phyloP scores from a whole-genome alignment of 2,113 vertebrate genomes.

The Xyliphius kryptos region DNA sequence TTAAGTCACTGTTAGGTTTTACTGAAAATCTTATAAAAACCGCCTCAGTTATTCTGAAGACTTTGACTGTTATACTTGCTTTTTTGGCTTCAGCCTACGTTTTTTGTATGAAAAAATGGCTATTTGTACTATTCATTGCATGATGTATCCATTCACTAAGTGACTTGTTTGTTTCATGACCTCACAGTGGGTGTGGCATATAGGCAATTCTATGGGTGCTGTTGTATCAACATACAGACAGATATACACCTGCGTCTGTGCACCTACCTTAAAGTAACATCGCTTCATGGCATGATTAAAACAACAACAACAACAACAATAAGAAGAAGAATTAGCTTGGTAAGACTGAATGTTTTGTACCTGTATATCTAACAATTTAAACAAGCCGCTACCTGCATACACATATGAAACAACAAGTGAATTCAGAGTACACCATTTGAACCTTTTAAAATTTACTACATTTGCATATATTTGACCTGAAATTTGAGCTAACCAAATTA shows the following conservation, averaged over 20 bases:
- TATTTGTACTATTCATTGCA: too few relatives aligned
- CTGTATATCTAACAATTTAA: background rate
- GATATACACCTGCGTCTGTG: slow-evolving; percentile 29
- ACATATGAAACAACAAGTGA: background rate
- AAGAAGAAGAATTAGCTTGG: slow-evolving; percentile 15
- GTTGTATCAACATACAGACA: slow-evolving; percentile 25
- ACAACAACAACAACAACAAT: slow-evolving; percentile 26
- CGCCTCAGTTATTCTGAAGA: too few relatives aligned
- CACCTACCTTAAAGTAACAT: slow-evolving; percentile 45
- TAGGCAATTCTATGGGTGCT: slow-evolving; percentile 29
- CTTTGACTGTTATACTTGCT: too few relatives aligned
- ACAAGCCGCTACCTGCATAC: background rate
- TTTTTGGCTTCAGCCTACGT: too few relatives aligned
- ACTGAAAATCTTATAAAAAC: too few relatives aligned
- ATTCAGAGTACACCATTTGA: background rate
- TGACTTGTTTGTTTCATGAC: too few relatives aligned
- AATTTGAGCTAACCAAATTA: too few relatives aligned
- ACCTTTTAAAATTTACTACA: too few relatives aligned
- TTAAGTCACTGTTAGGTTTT: too few relatives aligned
- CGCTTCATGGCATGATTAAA: slow-evolving; percentile 42
- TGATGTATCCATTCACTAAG: too few relatives aligned
- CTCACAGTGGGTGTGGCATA: slow-evolving; percentile 12
- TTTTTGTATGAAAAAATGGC: too few relatives aligned
- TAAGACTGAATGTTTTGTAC: background rate
- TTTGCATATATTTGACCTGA: too few relatives aligned